Evolutionary conservation across 2,113 vertebrate species (phyloP).

Genomic region (Asarcornis scutulata): DNA sequence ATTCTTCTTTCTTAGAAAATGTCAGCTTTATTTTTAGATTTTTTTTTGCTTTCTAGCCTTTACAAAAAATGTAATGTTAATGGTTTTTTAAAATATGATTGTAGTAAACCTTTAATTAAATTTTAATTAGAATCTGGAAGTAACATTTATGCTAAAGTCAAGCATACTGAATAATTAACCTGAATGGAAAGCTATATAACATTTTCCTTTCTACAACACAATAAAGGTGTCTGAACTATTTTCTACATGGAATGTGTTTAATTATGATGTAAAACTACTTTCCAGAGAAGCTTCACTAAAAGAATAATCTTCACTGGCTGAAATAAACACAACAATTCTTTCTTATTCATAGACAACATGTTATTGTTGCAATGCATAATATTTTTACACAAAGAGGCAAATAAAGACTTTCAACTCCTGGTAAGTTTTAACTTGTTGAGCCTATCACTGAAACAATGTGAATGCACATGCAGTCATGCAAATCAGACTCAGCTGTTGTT

Average conservation of each 20-base stretch:
- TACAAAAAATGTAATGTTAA: neutral
- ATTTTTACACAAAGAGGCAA: neutral
- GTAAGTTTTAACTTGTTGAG: neutral
- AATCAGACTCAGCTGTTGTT: neutral
- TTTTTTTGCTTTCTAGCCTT: neutral
- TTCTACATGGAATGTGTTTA: neutral
- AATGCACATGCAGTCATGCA: neutral
- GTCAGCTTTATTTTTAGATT: neutral
- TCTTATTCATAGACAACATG: neutral
- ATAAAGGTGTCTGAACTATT: neutral
- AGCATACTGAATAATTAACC: neutral
- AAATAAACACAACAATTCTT: neutral
- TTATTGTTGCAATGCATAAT: neutral
- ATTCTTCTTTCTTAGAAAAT: neutral
- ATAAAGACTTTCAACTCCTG: neutral
- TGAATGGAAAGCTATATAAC: neutral
- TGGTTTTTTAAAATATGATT: neutral
- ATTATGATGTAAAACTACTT: neutral
- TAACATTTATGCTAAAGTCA: neutral
- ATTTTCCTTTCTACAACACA: neutral
- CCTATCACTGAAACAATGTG: rapidly evolving
- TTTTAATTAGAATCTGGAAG: neutral
- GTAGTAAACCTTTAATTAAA: neutral
- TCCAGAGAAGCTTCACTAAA: neutral
- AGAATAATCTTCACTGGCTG: neutral